Percentiles rank a stretch among this genome's conserved stretches.
phyloP scores from a whole-genome alignment of 2,797 vertebrate species.

The Acipenser transmontanus region DNA sequence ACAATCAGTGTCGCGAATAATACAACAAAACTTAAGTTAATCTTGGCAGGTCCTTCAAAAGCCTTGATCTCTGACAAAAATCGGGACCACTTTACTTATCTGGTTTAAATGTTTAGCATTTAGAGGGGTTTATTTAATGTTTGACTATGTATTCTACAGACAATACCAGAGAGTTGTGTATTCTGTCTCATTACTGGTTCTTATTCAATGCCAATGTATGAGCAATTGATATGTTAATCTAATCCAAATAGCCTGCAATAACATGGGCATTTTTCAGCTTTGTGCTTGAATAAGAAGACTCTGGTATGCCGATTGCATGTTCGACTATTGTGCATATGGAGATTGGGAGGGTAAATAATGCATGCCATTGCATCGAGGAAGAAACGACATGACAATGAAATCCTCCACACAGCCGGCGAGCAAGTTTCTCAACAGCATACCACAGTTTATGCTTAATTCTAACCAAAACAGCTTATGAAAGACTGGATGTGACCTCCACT shows the following conservation, averaged over 20 bases:
- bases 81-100: no score
- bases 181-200: no score
- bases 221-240: no score
- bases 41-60: no score
- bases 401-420: conserved; percentile 18
- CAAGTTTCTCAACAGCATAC: neutral
- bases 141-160: no score
- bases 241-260: neutral
- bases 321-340: conserved; percentile 26
- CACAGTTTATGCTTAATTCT: conserved; percentile 7
- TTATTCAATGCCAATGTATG: no score
- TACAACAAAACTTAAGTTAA: no score
- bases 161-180: no score
- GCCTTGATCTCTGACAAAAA: no score
- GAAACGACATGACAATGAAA: conserved; percentile 21
- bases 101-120: no score
- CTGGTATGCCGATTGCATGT: neutral
- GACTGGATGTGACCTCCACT: neutral
- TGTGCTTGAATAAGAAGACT: neutral
- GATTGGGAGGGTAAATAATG: conserved; percentile 34
- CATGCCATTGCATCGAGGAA: conserved; percentile 19
- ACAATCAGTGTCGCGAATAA: no score
- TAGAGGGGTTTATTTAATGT: no score
- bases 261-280: neutral
- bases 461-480: neutral